phyloP scores from a whole-genome alignment of 1,140 invertebrate genomes.

The Sycophaga agraensis region DNA sequence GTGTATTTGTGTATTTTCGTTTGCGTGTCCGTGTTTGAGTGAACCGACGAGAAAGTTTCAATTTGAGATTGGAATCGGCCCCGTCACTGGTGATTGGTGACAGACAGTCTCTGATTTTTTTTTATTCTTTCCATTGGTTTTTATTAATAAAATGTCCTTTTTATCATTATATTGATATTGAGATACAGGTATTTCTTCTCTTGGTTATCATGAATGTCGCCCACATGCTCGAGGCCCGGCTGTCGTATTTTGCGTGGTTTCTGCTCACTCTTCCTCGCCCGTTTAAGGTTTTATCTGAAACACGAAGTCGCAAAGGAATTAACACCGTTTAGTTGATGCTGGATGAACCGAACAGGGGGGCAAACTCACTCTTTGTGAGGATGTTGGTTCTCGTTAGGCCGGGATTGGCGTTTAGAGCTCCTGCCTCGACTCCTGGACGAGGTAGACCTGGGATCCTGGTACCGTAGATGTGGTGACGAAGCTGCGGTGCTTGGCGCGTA shows the following conservation, averaged over 20 bases:
- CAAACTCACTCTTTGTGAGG: slow-evolving; percentile 32
- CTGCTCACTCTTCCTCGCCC: slow-evolving; percentile 24
- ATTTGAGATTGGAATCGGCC: no score
- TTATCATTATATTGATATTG: slow-evolving; percentile 6
- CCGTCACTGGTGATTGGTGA: neutral
- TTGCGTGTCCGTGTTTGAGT: no score
- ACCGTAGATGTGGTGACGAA: slow-evolving; percentile 88
- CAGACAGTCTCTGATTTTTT: neutral
- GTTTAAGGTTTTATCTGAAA: slow-evolving; percentile 15
- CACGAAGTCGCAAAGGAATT: slow-evolving; percentile 29
- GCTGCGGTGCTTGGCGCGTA: slow-evolving; percentile 94
- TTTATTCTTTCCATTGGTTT: slow-evolving; percentile 18
- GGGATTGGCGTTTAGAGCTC: slow-evolving; percentile 43
- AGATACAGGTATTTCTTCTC: slow-evolving; percentile 3
- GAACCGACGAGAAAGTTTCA: no score
- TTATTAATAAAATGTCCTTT: slow-evolving; percentile 22
- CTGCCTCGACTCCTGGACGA: slow-evolving; percentile 76
- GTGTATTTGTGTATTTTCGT: no score
- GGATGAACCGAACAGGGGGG: neutral
- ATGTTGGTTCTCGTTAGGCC: slow-evolving; percentile 8
- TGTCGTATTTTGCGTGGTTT: slow-evolving; percentile 3
- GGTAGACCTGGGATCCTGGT: slow-evolving; percentile 82
- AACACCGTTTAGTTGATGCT: neutral
- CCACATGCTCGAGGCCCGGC: neutral
- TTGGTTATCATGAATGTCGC: neutral